Percentiles rank a stretch among this genome's conserved stretches.
These are phyloP conservation scores for Hemichromis elongatus DNA, from an alignment of 2,113 vertebrate species.

Conservation along the genomic window DNA sequence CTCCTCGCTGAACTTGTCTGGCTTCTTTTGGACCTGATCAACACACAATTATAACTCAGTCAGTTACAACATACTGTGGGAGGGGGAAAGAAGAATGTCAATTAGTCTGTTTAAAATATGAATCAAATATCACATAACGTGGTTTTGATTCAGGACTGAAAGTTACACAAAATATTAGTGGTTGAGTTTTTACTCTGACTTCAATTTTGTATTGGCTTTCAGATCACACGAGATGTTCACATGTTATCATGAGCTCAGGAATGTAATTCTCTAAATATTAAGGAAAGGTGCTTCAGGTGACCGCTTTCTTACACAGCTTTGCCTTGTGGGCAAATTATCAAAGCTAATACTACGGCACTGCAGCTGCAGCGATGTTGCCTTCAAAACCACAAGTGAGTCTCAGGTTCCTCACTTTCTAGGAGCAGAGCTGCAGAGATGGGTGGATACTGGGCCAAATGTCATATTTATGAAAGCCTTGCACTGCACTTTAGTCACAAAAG, in stretches of 20 bases:
- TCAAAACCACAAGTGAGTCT: not conserved
- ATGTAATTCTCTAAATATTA: not conserved
- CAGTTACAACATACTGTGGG: not conserved
- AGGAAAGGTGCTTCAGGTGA: not conserved
- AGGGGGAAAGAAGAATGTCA: not conserved
- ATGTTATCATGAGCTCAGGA: not conserved
- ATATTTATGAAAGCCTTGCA: not conserved
- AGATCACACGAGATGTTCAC: not conserved
- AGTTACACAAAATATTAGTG: not conserved
- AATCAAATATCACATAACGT: not conserved
- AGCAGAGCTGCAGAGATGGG: not conserved
- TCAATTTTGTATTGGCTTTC: not conserved
- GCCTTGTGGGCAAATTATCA: not conserved
- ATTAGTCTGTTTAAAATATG: not conserved
- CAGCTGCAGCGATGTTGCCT: not conserved
- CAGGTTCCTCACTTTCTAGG: not conserved
- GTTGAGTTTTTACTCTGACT: not conserved
- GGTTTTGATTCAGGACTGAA: not conserved
- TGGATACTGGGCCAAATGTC: not conserved
- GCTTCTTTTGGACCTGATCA: slow-evolving; percentile 92
- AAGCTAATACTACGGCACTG: not conserved
- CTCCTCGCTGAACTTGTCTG: slow-evolving; percentile 93
- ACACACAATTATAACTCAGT: not conserved
- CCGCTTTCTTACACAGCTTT: not conserved
- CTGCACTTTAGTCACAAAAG: not conserved